Base-by-base conservation (phyloP, 1,140 invertebrate genomes). In the Camponotus vicinus region DNA sequence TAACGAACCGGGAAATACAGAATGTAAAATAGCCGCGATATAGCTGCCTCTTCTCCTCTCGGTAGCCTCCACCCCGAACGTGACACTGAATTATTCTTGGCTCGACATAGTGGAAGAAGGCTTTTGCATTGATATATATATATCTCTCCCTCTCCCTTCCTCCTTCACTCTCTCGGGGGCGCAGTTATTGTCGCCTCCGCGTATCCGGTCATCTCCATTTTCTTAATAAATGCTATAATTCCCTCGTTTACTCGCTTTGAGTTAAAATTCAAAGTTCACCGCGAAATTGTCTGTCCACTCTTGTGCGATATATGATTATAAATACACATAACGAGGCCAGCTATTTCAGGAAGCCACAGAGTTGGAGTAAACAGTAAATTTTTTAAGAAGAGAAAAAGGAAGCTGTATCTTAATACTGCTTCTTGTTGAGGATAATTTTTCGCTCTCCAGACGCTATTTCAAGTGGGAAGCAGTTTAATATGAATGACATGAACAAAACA, bases 1-100 rank as follows among this genome's bases (percentile, higher is more conserved):
- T 93, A 94, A 94, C 92, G 92, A 93, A 93, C 90, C 73, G 89
- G 89, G 91, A 92, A 92, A 93, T 91, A 89, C 87, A 86, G 89
- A 91, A 90, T 92, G 90, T 91, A 91, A 93, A 93, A 91, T 86
- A 88, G 89, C 87, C 70, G 45, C 57, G 67, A 76, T 80, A 88
- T 71, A 83, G 83, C 67, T 86, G 66, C 59, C 86, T 67, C 52
- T 80, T 63, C 57, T 34, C 15, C 49, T 73, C 52, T 67, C 45
- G 32, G 27, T 61, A 59, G 63, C 77, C 71, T 67, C 86, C 70
- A 34, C 34, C 27, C 40, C 34, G 64, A 55, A 71, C 63, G 76
- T 42, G 66, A 86, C 84, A 61, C 78, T 78, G 88, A 89, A 89
- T 89, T 89, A 86, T 89, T 89, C 71, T 76, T 15, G 40, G 69